Percentiles rank a stretch among this genome's conserved stretches.
phyloP scores from a whole-genome alignment of 30 jellyfish, hydroid and myxozoan genomes.

The Turritopsis rubra region DNA sequence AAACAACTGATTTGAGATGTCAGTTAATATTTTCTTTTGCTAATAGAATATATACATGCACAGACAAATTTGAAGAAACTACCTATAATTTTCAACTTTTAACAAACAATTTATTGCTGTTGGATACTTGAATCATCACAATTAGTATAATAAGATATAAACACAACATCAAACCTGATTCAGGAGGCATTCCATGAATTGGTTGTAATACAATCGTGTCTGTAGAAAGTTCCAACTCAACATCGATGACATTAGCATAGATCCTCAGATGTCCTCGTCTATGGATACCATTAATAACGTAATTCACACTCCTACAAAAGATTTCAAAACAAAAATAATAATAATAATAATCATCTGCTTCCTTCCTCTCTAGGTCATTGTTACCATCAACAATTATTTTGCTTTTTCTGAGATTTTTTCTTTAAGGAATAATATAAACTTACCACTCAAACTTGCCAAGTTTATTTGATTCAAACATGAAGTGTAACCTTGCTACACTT shows the following conservation, averaged over 20 bases:
- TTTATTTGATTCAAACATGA: constrained; percentile 51
- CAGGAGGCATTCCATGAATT: constrained; percentile 84
- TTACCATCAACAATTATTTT: no score
- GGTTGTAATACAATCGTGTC: constrained; percentile 39
- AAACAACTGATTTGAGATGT: no score
- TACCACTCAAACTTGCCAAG: constrained; percentile 86
- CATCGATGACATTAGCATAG: constrained; percentile 66
- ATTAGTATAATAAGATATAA: no score
- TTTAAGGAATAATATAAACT: background rate
- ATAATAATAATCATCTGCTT: no score
- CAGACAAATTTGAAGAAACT: no score
- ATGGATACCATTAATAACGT: constrained; percentile 70
- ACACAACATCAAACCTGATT: constrained; percentile 55
- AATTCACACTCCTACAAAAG: constrained; percentile 67
- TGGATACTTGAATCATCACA: no score
- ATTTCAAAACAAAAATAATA: background rate
- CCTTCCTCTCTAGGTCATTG: no score
- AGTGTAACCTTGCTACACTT: constrained; percentile 63
- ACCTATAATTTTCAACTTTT: no score
- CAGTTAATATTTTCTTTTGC: no score
- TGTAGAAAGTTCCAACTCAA: constrained; percentile 57
- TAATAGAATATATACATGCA: no score
- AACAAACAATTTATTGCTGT: no score
- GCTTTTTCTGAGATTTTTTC: no score
- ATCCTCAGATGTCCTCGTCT: constrained; percentile 54